Conservation (phyloP, 2,113 vertebrate genomes). For the Tachycineta bicolor region DNA sequence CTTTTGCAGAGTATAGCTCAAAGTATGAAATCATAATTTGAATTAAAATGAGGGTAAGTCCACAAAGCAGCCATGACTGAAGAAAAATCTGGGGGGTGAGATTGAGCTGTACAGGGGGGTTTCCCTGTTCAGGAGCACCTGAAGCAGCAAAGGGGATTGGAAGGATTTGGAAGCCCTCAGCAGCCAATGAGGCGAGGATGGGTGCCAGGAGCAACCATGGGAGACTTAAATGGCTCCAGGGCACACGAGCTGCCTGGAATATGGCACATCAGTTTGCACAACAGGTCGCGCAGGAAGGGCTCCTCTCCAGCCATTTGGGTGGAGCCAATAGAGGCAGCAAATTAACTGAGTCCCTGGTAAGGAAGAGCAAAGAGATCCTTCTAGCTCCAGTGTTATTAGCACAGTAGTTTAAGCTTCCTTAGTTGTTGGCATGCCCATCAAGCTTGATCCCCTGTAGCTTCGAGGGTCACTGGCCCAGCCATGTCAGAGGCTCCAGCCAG, state of each 20-base stretch:
- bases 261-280: not conserved
- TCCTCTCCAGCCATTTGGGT: not conserved
- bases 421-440: not conserved
- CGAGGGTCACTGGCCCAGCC: not conserved
- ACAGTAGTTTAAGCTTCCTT: not conserved
- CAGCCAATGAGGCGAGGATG: accelerated
- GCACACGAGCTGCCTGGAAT: accelerated
- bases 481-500: not conserved
- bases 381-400: not conserved
- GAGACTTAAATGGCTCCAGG: not conserved
- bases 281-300: not conserved
- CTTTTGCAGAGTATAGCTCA: not conserved
- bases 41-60: not conserved
- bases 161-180: not conserved
- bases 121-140: not conserved
- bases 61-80: not conserved
- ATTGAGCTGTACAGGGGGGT: accelerated
- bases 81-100: not conserved
- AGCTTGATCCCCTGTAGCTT: not conserved
- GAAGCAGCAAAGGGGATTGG: not conserved
- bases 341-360: not conserved
- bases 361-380: not conserved
- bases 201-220: not conserved
- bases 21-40: not conserved
- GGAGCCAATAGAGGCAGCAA: not conserved